phyloP scores from a whole-genome alignment of 2,113 vertebrate species.

The Toxotes chatareus region DNA sequence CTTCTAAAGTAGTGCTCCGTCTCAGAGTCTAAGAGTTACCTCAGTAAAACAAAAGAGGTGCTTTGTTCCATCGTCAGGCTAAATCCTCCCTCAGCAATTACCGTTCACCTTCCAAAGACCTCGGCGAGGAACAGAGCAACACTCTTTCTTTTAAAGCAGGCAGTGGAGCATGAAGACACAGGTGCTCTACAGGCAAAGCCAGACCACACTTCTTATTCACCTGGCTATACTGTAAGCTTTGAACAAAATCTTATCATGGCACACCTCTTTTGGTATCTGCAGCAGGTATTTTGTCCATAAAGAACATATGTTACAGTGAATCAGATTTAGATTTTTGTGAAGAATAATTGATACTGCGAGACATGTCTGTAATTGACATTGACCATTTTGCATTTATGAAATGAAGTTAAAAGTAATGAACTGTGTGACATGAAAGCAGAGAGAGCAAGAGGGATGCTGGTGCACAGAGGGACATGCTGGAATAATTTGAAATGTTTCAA shows the following conservation, averaged over 20 bases:
- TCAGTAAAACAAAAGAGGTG: constrained; percentile 74
- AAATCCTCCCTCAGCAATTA: constrained; percentile 82
- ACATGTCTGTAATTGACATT: neutral
- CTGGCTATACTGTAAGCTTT: constrained; percentile 26
- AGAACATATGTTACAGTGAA: neutral
- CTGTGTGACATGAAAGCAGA: neutral
- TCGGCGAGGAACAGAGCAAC: constrained; percentile 72
- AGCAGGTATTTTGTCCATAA: neutral
- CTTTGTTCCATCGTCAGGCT: constrained; percentile 76
- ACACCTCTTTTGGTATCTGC: neutral
- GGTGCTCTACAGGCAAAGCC: constrained; percentile 47
- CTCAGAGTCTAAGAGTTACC: constrained; percentile 61
- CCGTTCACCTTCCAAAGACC: constrained; percentile 81
- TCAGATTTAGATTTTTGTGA: neutral
- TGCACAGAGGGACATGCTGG: neutral
- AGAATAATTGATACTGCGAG: neutral
- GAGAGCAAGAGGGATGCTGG: neutral
- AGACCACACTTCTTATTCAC: constrained; percentile 43
- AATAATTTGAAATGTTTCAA: constrained; percentile 6
- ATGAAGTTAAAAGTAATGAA: neutral
- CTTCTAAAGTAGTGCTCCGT: constrained; percentile 39
- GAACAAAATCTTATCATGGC: constrained; percentile 20
- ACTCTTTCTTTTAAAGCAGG: constrained; percentile 71
- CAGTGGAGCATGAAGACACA: constrained; percentile 76
- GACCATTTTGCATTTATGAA: neutral